A percentile compares a stretch with the other conserved stretches of the same genome.
Evolutionary conservation across 2,113 vertebrate species (phyloP).

Genomic region (Melanocharis versteri): DNA sequence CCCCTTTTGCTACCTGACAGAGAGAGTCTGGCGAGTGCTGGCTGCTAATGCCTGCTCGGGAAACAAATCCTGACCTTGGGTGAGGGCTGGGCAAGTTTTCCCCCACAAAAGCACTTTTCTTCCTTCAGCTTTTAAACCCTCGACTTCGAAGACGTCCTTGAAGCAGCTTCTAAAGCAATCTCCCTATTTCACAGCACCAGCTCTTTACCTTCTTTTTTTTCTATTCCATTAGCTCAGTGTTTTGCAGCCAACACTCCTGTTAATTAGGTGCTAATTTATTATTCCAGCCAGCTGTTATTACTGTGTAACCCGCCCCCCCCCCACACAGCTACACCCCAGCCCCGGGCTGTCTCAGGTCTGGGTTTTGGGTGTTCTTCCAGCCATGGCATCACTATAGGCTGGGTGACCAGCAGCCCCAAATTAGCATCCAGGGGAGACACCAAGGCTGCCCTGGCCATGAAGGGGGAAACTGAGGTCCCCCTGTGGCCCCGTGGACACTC

Average conservation of each 20-base stretch:
- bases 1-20: not conserved
- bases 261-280: constrained; percentile 54
- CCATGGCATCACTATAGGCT: not conserved
- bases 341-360: not conserved
- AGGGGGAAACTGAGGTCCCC: not conserved
- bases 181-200: not conserved
- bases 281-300: not conserved
- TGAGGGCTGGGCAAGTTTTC: not conserved
- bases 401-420: not conserved
- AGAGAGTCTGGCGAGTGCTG: not conserved
- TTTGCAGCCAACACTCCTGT: not conserved
- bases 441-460: not conserved
- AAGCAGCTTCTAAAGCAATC: not conserved
- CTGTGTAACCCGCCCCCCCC: not conserved
- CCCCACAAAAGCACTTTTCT: not conserved
- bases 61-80: not conserved
- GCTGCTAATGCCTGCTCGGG: fast-evolving
- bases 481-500: fast-evolving
- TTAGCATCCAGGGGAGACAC: not conserved
- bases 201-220: not conserved
- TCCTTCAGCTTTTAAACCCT: not conserved
- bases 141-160: not conserved
- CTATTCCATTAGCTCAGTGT: not conserved
- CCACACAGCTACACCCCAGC: not conserved
- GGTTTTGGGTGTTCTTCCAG: not conserved